Conservation (phyloP, 2,888 invertebrate species). For the Cephus runcator region DNA sequence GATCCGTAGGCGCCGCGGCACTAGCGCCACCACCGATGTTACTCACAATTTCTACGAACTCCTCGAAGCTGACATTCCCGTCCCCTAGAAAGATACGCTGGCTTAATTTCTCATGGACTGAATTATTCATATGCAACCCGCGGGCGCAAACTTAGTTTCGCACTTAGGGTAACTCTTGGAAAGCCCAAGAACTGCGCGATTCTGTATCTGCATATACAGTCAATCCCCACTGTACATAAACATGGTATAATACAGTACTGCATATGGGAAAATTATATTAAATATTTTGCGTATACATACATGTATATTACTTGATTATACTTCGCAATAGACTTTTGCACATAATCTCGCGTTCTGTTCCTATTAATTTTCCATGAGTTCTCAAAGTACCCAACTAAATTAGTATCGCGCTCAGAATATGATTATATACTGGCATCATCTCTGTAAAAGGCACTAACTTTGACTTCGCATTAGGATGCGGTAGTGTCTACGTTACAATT, state of each 20-base stretch:
- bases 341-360: not conserved
- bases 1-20: slow-evolving; percentile 75
- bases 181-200: not conserved
- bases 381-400: not conserved
- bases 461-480: not conserved
- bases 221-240: not conserved
- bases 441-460: not conserved
- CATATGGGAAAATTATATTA: not conserved
- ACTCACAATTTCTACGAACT: slow-evolving; percentile 86
- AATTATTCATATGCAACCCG: not conserved
- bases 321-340: not conserved
- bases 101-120: not conserved
- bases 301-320: not conserved
- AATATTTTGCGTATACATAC: not conserved
- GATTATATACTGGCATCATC: not conserved
- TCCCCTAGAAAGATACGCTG: slow-evolving; percentile 71
- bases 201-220: not conserved
- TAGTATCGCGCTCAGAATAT: not conserved
- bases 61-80: slow-evolving; percentile 89
- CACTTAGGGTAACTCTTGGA: not conserved
- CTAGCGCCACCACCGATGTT: slow-evolving; percentile 76
- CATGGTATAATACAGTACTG: not conserved
- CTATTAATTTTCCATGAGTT: not conserved
- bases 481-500: not conserved
- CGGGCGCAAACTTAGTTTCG: not conserved